These are phyloP conservation scores for Notarius lentiginosus DNA, from an alignment of 2,113 vertebrate genomes.

Conservation along the genomic window DNA sequence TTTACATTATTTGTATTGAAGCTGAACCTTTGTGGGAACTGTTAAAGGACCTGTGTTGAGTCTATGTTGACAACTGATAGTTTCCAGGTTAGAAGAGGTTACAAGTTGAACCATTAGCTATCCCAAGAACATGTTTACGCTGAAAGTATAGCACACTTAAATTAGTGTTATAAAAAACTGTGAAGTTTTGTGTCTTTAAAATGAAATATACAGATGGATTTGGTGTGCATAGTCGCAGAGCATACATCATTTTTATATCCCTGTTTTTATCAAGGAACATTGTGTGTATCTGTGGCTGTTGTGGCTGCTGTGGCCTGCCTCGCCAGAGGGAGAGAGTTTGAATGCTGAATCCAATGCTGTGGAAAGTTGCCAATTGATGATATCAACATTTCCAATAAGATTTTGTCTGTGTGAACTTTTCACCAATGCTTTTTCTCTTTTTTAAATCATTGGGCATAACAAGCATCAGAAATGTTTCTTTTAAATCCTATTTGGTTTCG, in stretches of 20 bases:
- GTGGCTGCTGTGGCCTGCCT: constrained; percentile 10
- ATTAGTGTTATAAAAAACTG: not conserved
- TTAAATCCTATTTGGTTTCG: not conserved
- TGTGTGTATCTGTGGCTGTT: not conserved
- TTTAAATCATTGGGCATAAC: not conserved
- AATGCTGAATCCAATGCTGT: constrained; percentile 20
- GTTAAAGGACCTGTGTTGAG: not conserved
- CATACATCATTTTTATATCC: not conserved
- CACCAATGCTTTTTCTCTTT: not conserved
- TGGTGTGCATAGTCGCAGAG: not conserved
- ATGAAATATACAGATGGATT: not conserved
- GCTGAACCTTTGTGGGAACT: no score
- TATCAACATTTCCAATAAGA: constrained; percentile 36
- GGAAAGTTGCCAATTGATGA: constrained; percentile 30
- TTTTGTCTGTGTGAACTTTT: constrained; percentile 7
- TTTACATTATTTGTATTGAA: not conserved
- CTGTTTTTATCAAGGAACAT: not conserved
- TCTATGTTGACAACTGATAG: not conserved
- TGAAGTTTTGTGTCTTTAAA: not conserved
- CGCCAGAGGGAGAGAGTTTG: constrained; percentile 16
- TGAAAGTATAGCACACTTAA: not conserved
- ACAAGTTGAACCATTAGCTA: not conserved
- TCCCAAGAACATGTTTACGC: not conserved
- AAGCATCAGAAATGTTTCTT: not conserved
- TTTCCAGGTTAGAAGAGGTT: not conserved